phyloP scores from a whole-genome alignment of 1,140 invertebrate species.

The Bathynomus jamesi region DNA sequence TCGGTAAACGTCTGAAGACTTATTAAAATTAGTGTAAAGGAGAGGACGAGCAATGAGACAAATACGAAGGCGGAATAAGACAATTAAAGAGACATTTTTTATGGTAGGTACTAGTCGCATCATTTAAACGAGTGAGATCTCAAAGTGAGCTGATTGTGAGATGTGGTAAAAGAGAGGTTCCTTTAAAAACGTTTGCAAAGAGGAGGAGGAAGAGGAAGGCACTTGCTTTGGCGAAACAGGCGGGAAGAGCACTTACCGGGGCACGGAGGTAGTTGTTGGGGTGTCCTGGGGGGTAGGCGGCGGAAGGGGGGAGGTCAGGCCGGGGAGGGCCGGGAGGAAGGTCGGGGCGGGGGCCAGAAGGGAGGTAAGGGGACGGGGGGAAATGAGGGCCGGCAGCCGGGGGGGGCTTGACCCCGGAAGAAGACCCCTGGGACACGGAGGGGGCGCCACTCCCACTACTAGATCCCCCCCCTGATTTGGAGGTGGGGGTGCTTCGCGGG shows the following conservation, averaged over 20 bases:
- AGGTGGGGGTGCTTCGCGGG: conserved; percentile 26
- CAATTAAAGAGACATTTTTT: too few relatives aligned
- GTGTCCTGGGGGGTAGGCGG: conserved; percentile 26
- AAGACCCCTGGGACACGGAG: conserved; percentile 14
- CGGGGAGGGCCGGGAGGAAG: conserved; percentile 22
- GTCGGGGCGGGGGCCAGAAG: conserved; percentile 21
- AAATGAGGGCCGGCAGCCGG: conserved; percentile 23
- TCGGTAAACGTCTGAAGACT: too few relatives aligned
- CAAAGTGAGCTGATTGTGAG: too few relatives aligned
- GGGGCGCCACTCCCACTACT: conserved; percentile 13
- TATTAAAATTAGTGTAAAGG: too few relatives aligned
- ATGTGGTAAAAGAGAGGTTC: too few relatives aligned
- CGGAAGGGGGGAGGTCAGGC: conserved; percentile 24
- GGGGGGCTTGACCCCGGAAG: conserved; percentile 6
- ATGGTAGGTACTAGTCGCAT: too few relatives aligned
- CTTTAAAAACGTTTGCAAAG: too few relatives aligned
- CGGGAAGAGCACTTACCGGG: conserved; percentile 21
- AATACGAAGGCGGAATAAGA: too few relatives aligned
- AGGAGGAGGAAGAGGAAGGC: too few relatives aligned
- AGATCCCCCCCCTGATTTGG: conserved; percentile 15
- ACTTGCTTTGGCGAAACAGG: not conserved
- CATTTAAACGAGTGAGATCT: too few relatives aligned
- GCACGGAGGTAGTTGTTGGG: conserved; percentile 31
- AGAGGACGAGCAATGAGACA: too few relatives aligned
- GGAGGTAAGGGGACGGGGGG: conserved; percentile 27